Percentiles rank a stretch among this genome's conserved stretches.
phyloP scores from a whole-genome alignment of 2,888 invertebrate species.

The Hololepta plana region DNA sequence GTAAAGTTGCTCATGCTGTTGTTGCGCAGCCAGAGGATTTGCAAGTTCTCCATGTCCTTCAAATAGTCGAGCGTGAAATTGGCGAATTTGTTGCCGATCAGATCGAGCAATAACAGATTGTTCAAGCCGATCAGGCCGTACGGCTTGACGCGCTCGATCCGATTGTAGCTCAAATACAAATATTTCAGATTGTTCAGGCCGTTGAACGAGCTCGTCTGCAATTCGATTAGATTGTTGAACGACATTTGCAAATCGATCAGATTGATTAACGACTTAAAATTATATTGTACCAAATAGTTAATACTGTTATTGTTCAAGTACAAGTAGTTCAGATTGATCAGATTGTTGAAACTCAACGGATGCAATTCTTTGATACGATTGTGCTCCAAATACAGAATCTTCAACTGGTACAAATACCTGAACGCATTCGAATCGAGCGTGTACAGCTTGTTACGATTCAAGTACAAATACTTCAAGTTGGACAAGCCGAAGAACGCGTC shows the following conservation, averaged over 20 bases:
- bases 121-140: slow-evolving; percentile 24
- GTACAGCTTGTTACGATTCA: slow-evolving; percentile 25
- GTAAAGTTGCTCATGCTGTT: slow-evolving; percentile 18
- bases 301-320: slow-evolving; percentile 25
- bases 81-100: slow-evolving; percentile 19
- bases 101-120: slow-evolving; percentile 20
- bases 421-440: slow-evolving; percentile 22
- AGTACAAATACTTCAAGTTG: slow-evolving; percentile 23
- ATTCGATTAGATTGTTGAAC: slow-evolving; percentile 20
- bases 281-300: slow-evolving; percentile 19
- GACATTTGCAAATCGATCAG: slow-evolving; percentile 24
- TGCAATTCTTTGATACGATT: slow-evolving; percentile 25
- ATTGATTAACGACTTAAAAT: slow-evolving; percentile 22
- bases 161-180: slow-evolving; percentile 25
- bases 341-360: slow-evolving; percentile 22
- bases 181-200: slow-evolving; percentile 21
- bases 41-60: slow-evolving; percentile 18
- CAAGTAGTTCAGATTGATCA: slow-evolving; percentile 21
- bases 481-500: slow-evolving; percentile 23
- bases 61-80: slow-evolving; percentile 17
- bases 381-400: slow-evolving; percentile 24
- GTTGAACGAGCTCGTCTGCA: slow-evolving; percentile 24
- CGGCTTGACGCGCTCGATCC: slow-evolving; percentile 20
- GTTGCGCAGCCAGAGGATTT: slow-evolving; percentile 20
- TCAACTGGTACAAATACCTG: slow-evolving; percentile 20